These are phyloP conservation scores for Acleris sparsana DNA, from an alignment of 2,888 invertebrate species.

Conservation along the genomic window DNA sequence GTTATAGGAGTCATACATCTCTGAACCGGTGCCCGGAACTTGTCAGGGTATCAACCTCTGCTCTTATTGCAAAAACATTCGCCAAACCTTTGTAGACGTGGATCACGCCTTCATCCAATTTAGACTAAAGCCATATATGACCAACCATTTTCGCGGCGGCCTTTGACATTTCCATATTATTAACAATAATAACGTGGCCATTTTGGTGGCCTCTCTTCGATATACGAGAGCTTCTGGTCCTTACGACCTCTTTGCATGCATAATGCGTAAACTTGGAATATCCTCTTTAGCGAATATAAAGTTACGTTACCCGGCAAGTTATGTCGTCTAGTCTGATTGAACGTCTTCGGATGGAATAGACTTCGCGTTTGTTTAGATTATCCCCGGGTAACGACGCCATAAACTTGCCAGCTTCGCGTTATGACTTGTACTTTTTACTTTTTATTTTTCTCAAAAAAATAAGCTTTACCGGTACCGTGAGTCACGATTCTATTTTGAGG, in stretches of 20 bases:
- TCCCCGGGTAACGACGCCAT: slow-evolving; percentile 54
- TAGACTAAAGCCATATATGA: not conserved
- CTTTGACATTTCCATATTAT: slow-evolving; percentile 14
- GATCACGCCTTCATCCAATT: not conserved
- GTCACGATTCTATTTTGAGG: slow-evolving; percentile 25
- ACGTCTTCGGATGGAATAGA: slow-evolving; percentile 58
- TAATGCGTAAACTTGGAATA: slow-evolving; percentile 66
- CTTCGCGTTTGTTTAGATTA: slow-evolving; percentile 65
- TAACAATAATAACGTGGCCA: slow-evolving; percentile 22
- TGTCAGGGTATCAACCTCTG: not conserved
- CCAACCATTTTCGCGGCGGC: not conserved
- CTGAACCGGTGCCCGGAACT: no score
- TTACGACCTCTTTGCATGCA: slow-evolving; percentile 64
- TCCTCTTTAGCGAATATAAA: slow-evolving; percentile 69
- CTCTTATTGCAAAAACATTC: slow-evolving; percentile 1
- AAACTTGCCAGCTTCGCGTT: slow-evolving; percentile 48
- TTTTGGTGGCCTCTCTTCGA: slow-evolving; percentile 20
- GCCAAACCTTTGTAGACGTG: not conserved
- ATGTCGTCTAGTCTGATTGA: slow-evolving; percentile 63
- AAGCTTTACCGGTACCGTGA: slow-evolving; percentile 7
- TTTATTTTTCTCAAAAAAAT: slow-evolving; percentile 42
- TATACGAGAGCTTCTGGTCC: slow-evolving; percentile 52
- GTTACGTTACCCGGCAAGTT: slow-evolving; percentile 55
- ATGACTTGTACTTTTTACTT: slow-evolving; percentile 46
- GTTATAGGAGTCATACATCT: no score